A percentile compares a stretch with the other conserved stretches of the same genome.
phyloP scores from a whole-genome alignment of 2,113 vertebrate species.

The Synodontis membranacea region DNA sequence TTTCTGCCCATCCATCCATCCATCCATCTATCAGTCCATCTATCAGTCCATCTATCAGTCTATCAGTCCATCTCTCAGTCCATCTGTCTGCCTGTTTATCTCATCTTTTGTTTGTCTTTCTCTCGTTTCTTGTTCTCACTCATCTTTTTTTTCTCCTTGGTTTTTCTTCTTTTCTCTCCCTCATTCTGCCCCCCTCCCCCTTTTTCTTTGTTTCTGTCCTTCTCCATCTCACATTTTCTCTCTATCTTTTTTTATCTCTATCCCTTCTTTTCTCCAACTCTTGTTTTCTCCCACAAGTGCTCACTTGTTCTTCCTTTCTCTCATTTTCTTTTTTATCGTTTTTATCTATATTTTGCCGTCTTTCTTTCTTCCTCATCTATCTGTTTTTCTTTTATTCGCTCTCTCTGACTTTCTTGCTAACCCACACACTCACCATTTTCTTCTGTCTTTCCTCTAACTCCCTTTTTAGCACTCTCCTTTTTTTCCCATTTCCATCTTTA shows the following conservation, averaged over 20 bases:
- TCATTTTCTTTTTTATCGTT: background rate
- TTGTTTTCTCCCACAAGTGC: background rate
- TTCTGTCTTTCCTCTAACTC: background rate
- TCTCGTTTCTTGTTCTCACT: background rate
- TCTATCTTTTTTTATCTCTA: conserved; percentile 46
- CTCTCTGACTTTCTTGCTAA: background rate
- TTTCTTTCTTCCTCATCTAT: background rate
- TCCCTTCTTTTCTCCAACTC: conserved; percentile 43
- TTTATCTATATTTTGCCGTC: background rate
- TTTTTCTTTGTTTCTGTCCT: conserved; percentile 46
- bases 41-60: background rate
- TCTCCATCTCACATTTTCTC: conserved; percentile 51
- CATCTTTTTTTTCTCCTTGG: background rate
- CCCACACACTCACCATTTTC: background rate
- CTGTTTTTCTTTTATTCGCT: background rate
- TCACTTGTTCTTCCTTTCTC: background rate
- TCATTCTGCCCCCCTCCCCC: conserved; percentile 48
- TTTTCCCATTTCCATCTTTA: background rate
- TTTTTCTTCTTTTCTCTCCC: conserved; percentile 3
- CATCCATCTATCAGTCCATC: background rate
- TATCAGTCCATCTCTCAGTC: background rate
- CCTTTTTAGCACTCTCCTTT: background rate
- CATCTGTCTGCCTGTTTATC: background rate
- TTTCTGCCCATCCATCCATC: background rate
- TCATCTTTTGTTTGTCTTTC: background rate